Evolutionary conservation across 2,113 vertebrate species (phyloP), one percentile per base, ranked within the genome.

Genomic region (Centrocercus urophasianus): DNA sequence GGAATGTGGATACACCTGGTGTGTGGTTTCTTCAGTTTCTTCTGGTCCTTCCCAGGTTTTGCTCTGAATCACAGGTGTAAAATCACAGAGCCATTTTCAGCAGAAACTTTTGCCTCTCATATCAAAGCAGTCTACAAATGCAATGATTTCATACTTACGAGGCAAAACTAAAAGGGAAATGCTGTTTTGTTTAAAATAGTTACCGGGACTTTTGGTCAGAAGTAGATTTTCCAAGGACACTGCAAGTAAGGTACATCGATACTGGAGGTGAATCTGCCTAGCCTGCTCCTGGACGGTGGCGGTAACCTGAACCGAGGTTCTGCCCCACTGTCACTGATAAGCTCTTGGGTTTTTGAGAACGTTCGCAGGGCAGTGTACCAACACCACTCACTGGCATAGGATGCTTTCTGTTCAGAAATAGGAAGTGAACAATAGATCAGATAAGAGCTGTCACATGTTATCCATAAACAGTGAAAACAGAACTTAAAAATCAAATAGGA

Each of bases 381-480:
- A 13, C 1, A 5, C 28, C 2, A 2, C 43, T 87, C 52, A 32
- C 72, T 67, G 50, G 27, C 47, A 60, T 0, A 18, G 40, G 50
- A 89, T 82, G 57, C 59, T 60, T 70, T 90, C 65, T 3, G n/a
- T 89, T 91, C 90, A 93, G 71, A 83, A 97, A 88, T 4, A 77
- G 76, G 91, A 84, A 86, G 70, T 74, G 77, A 92, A 76, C 56
- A 87, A 45, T 14, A 79, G 61, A 59, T 61, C 88, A 93, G 76
- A 42, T 61, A 86, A 78, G 71, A 80, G 19, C 28, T 50, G 34
- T 50, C 50, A 64, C 47, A 17, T 50, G 71, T 32, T 57, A 69
- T 50, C 88, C 57, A 48, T 36, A 50, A 45, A 43, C 25, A 91
- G 64, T 76, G 66, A 83, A 91, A 93, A 76, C 27, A 93, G 57